These are phyloP conservation scores for Aphelinus certus DNA, from an alignment of 1,140 invertebrate genomes.

Conservation along the genomic window DNA sequence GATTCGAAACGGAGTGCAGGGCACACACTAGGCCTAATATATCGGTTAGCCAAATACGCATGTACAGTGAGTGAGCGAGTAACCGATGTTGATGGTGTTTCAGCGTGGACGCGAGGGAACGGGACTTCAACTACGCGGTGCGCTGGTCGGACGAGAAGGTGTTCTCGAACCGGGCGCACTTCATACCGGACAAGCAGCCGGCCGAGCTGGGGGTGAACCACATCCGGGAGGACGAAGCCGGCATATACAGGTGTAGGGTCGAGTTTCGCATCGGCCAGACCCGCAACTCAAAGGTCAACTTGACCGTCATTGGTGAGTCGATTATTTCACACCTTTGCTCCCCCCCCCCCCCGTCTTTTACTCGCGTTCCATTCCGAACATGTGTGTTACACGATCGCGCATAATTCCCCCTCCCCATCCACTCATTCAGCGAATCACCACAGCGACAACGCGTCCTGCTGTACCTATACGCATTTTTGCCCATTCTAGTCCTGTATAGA, in stretches of 20 bases:
- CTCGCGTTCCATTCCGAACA: too few species aligned
- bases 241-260: constrained; percentile 87
- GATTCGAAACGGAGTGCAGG: too few species aligned
- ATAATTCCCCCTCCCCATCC: too few species aligned
- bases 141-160: constrained; percentile 87
- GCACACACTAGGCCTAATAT: too few species aligned
- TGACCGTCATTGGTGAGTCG: constrained; percentile 87
- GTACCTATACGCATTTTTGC: too few species aligned
- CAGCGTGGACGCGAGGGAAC: constrained; percentile 83
- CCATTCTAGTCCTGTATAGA: too few species aligned
- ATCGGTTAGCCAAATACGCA: not conserved
- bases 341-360: too few species aligned
- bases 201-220: constrained; percentile 85
- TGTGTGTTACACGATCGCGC: too few species aligned
- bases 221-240: constrained; percentile 78
- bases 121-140: constrained; percentile 80
- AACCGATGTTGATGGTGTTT: not conserved
- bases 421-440: too few species aligned
- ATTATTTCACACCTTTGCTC: too few species aligned
- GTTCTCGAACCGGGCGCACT: constrained; percentile 84
- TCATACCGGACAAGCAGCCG: constrained; percentile 80
- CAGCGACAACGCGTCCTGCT: too few species aligned
- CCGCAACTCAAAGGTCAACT: constrained; percentile 84
- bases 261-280: constrained; percentile 90
- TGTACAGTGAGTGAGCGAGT: too few species aligned